These are phyloP conservation scores for Thamnophis elegans DNA, from an alignment of 2,797 vertebrate species.

Conservation along the genomic window DNA sequence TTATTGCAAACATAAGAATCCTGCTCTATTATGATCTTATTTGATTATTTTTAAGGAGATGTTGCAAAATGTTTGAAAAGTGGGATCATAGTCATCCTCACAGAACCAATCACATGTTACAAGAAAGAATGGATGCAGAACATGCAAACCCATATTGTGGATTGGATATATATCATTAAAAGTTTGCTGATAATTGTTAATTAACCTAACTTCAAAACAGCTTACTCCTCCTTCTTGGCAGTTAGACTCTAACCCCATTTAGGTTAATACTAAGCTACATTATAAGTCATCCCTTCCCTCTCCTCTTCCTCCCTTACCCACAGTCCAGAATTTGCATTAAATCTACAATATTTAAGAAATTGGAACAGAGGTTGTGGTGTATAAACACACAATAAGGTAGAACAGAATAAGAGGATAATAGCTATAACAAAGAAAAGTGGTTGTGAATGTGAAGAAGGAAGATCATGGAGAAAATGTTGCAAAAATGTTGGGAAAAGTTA, in stretches of 20 bases:
- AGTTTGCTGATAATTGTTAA: background rate
- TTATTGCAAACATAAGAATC: background rate
- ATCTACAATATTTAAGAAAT: background rate
- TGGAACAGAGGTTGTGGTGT: background rate
- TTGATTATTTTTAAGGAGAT: background rate
- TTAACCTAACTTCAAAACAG: background rate
- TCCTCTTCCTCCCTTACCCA: background rate
- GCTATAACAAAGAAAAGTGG: background rate
- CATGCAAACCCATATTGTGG: background rate
- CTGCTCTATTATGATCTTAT: background rate
- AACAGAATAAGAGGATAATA: background rate
- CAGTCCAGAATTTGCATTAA: background rate
- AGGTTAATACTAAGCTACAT: background rate
- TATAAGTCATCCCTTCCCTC: background rate
- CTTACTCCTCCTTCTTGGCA: background rate
- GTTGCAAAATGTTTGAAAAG: background rate
- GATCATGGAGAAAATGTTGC: background rate
- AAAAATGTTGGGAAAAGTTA: background rate
- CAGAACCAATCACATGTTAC: background rate
- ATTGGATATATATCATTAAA: background rate
- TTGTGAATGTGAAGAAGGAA: background rate
- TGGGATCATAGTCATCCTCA: background rate
- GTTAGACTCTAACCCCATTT: background rate
- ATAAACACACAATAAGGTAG: background rate
- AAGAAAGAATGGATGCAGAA: background rate